Conservation (phyloP, 2,113 vertebrate genomes). For the Gymnocephalus cernua region DNA sequence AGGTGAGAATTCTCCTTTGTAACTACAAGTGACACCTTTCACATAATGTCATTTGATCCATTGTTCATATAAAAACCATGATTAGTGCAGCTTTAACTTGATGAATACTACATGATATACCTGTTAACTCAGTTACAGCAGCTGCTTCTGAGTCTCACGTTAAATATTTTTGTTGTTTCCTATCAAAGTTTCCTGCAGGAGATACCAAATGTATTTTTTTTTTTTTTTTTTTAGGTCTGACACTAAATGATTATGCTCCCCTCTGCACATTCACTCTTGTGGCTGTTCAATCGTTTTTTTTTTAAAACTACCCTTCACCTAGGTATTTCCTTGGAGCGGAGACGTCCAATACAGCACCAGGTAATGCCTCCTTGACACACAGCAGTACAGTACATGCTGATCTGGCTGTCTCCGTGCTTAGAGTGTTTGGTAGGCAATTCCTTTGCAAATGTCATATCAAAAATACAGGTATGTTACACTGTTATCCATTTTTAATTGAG, state of each 20-base stretch:
- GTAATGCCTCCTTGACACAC: neutral
- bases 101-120: neutral
- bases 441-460: neutral
- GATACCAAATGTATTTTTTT: neutral
- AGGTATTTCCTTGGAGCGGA: neutral
- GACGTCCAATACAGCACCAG: neutral
- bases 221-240: neutral
- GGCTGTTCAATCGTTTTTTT: neutral
- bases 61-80: neutral
- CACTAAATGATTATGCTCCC: neutral
- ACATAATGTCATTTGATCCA: neutral
- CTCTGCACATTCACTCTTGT: neutral
- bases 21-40: neutral
- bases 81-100: slow-evolving; percentile 3
- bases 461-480: neutral
- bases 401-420: neutral
- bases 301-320: neutral
- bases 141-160: neutral
- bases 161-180: neutral
- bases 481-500: neutral
- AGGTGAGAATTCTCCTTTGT: neutral
- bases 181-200: neutral
- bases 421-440: neutral
- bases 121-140: no score
- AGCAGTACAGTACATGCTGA: neutral